These are phyloP conservation scores for Mythimna impura DNA, from an alignment of 2,888 invertebrate species.

Conservation along the genomic window DNA sequence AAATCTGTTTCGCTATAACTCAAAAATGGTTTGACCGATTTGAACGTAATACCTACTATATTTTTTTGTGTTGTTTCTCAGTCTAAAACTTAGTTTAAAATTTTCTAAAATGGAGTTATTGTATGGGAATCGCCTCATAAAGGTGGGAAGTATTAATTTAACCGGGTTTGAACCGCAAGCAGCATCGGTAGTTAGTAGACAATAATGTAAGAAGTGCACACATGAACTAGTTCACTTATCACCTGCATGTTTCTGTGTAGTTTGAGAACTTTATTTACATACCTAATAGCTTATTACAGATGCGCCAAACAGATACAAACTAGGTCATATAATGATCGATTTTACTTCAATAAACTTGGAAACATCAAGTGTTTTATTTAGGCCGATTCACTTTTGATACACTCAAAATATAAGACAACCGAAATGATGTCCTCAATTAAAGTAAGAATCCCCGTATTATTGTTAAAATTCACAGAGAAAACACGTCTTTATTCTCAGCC, in stretches of 20 bases:
- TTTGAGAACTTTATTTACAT: constrained; percentile 34
- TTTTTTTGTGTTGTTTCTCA: too few species aligned
- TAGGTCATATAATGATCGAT: constrained; percentile 48
- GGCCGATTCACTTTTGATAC: constrained; percentile 40
- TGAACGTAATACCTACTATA: too few species aligned
- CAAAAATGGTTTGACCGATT: too few species aligned
- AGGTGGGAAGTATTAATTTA: too few species aligned
- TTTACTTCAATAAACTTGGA: constrained; percentile 42
- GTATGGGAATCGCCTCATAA: too few species aligned
- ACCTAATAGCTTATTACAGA: constrained; percentile 43
- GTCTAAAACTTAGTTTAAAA: too few species aligned
- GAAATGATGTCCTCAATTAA: not conserved
- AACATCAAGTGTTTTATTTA: constrained; percentile 59
- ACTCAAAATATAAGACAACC: constrained; percentile 21
- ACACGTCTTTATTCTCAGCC: constrained; percentile 79
- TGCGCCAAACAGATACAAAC: constrained; percentile 39
- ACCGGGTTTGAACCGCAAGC: too few species aligned
- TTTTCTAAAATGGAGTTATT: too few species aligned
- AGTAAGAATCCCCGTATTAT: constrained; percentile 11
- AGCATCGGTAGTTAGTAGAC: too few species aligned
- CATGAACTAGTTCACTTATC: not conserved
- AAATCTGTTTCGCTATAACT: too few species aligned
- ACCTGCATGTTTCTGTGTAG: not conserved
- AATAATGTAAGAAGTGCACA: not conserved
- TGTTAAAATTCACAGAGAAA: constrained; percentile 39